Conservation (phyloP, 2,113 vertebrate genomes). For the Crotalus horridus region DNA sequence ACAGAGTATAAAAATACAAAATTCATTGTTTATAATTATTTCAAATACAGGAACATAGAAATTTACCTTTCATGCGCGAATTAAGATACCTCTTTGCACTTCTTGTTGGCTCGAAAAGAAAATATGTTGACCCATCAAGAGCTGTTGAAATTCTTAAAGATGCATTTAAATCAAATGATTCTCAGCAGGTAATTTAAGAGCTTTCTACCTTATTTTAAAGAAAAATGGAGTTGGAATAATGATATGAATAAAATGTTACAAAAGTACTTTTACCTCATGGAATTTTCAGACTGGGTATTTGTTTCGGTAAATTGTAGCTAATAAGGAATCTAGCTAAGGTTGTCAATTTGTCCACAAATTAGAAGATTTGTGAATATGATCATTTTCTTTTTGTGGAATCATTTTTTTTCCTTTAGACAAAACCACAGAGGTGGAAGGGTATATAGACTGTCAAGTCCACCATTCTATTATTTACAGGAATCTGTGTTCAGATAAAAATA, state of each 20-base stretch:
- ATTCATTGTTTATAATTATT: constrained; percentile 34
- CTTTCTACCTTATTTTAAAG: constrained; percentile 5
- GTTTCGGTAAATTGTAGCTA: background rate
- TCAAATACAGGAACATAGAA: constrained; percentile 85
- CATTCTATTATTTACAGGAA: background rate
- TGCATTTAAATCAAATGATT: constrained; percentile 96
- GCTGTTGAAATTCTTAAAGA: constrained; percentile 98
- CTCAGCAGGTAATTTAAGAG: constrained; percentile 84
- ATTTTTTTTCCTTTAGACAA: background rate
- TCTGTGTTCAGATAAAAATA: background rate
- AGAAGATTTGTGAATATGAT: background rate
- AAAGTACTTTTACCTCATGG: background rate
- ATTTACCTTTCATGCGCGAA: constrained; percentile 97
- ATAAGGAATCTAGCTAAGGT: background rate
- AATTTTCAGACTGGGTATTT: background rate
- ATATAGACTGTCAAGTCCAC: background rate
- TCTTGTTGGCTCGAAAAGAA: constrained; percentile 94
- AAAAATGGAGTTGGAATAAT: background rate
- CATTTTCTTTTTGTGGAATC: background rate
- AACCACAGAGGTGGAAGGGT: background rate
- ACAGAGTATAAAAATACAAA: background rate
- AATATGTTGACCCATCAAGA: constrained; percentile 95
- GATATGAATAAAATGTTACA: background rate
- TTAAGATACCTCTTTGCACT: constrained; percentile 92
- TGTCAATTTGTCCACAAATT: background rate